These are phyloP conservation scores for Misgurnus anguillicaudatus DNA, from an alignment of 2,113 vertebrate genomes.

Conservation along the genomic window DNA sequence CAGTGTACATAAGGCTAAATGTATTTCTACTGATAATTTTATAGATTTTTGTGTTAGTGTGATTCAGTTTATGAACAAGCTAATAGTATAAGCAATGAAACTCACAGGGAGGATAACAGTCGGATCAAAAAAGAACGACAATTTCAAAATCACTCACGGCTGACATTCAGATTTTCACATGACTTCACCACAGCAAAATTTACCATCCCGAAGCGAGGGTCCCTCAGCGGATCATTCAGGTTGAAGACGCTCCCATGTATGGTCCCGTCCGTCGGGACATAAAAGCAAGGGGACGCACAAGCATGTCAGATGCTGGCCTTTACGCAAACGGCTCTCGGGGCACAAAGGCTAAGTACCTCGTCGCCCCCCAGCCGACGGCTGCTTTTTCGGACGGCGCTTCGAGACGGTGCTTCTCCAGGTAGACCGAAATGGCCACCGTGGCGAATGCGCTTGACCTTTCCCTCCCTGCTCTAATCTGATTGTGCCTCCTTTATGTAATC, in stretches of 20 bases:
- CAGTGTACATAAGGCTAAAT: constrained; percentile 7
- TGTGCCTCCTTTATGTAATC: constrained; percentile 96
- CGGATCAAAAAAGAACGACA: not conserved
- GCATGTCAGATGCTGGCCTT: constrained; percentile 75
- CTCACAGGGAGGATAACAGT: not conserved
- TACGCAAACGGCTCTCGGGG: constrained; percentile 72
- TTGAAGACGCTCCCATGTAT: constrained; percentile 60
- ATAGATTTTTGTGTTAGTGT: constrained; percentile 3
- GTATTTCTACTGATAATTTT: constrained; percentile 12
- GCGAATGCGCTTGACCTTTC: constrained; percentile 94
- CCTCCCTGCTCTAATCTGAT: constrained; percentile 93
- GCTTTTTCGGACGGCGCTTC: constrained; percentile 47
- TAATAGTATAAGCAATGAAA: not conserved
- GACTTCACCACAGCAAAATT: constrained; percentile 30
- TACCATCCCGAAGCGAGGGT: constrained; percentile 31
- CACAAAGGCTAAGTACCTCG: constrained; percentile 72
- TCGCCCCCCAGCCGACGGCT: constrained; percentile 45
- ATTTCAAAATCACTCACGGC: constrained; percentile 3
- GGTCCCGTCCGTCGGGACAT: constrained; percentile 55
- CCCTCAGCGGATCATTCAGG: constrained; percentile 42
- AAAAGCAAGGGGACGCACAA: constrained; percentile 64
- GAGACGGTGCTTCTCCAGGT: constrained; percentile 71
- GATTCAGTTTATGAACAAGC: not conserved
- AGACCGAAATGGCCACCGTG: constrained; percentile 83
- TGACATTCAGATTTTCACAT: constrained; percentile 45